Evolutionary conservation across 2,888 invertebrate genomes (phyloP).

Genomic region (Spisula subtruncata): DNA sequence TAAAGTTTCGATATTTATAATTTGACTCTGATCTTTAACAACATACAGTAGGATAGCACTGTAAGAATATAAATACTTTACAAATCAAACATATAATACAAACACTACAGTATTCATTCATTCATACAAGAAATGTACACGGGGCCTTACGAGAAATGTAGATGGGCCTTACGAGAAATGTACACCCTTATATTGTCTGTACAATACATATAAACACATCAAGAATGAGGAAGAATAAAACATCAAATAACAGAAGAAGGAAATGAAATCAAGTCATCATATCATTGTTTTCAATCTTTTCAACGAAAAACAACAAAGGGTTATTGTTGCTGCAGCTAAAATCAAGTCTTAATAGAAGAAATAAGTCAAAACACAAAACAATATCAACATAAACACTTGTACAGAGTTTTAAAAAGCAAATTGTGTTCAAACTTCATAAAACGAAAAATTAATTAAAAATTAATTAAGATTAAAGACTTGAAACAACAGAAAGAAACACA

Average conservation of each 20-base stretch:
- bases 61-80: constrained; percentile 46
- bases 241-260: constrained; percentile 4
- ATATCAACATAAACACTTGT: not conserved
- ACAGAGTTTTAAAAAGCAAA: not conserved
- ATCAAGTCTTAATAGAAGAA: not conserved
- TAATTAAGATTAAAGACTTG: not conserved
- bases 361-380: not conserved
- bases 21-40: constrained; percentile 55
- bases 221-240: not conserved
- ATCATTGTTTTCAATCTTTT: not conserved
- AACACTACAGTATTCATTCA: constrained; percentile 8
- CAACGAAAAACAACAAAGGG: not conserved
- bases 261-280: not conserved
- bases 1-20: constrained; percentile 37
- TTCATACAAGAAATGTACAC: too few species aligned
- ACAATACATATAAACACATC: not conserved
- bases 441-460: not conserved
- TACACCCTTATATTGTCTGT: not conserved
- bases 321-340: not conserved
- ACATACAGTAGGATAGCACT: constrained; percentile 53
- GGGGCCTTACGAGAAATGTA: not conserved
- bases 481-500: not conserved
- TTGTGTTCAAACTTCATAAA: not conserved
- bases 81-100: constrained; percentile 26
- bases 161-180: not conserved